A percentile compares a stretch with the other conserved stretches of the same genome.
Evolutionary conservation across 2,797 vertebrate genomes (phyloP).

Genomic region (Arctocebus calabarensis): DNA sequence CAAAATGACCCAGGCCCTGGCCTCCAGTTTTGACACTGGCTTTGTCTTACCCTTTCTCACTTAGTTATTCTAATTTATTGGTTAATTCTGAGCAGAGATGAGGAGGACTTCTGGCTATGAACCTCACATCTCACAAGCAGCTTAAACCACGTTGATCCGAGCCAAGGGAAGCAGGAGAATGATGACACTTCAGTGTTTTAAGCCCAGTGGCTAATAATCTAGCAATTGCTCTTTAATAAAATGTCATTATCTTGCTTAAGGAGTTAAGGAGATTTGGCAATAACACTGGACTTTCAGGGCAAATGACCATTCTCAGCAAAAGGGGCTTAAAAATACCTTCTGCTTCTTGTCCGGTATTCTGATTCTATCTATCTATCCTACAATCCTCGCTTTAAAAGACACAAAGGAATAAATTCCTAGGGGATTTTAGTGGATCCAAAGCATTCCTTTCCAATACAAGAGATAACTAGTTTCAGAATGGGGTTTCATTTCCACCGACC

Average conservation of each 20-base stretch:
- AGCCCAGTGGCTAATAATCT: slow-evolving; percentile 64
- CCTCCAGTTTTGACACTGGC: slow-evolving; percentile 48
- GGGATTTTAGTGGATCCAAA: not conserved
- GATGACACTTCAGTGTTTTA: slow-evolving; percentile 54
- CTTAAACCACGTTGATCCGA: slow-evolving; percentile 5
- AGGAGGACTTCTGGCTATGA: slow-evolving; percentile 25
- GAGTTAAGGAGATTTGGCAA: slow-evolving; percentile 79
- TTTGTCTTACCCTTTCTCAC: slow-evolving; percentile 77
- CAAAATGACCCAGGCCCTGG: slow-evolving; percentile 68
- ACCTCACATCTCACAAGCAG: slow-evolving; percentile 57
- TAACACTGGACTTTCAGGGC: slow-evolving; percentile 70
- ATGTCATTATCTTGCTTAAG: slow-evolving; percentile 79
- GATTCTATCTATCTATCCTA: slow-evolving; percentile 6
- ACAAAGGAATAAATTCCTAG: slow-evolving; percentile 48
- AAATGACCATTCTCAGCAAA: slow-evolving; percentile 56
- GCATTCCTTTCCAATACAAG: not conserved
- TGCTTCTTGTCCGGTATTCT: not conserved
- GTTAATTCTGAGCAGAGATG: slow-evolving; percentile 47
- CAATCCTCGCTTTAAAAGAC: slow-evolving; percentile 3
- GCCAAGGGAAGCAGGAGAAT: slow-evolving; percentile 29
- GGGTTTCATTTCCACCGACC: not conserved
- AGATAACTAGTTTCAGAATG: slow-evolving; percentile 4
- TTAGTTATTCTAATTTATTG: slow-evolving; percentile 76
- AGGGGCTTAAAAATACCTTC: slow-evolving; percentile 63
- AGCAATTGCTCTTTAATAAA: slow-evolving; percentile 82